A percentile compares a stretch with the other conserved stretches of the same genome.
These are phyloP conservation scores for Sinhomidia bicolor DNA, from an alignment of 2,888 invertebrate genomes.

Conservation along the genomic window DNA sequence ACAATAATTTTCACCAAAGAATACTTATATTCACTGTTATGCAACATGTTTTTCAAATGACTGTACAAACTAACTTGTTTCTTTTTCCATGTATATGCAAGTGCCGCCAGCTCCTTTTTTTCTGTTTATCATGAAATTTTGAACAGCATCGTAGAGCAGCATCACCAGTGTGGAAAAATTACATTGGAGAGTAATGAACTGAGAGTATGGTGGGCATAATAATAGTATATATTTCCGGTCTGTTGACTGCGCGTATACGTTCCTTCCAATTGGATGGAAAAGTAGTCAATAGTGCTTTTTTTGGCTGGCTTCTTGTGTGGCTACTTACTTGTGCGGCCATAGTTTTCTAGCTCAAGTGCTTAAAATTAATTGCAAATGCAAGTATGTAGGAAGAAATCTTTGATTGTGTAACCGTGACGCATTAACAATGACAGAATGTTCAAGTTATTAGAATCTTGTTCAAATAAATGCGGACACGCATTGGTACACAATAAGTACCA, in stretches of 20 bases:
- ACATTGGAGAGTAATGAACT: constrained; percentile 31
- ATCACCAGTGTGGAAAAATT: constrained; percentile 8
- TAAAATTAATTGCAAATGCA: constrained; percentile 26
- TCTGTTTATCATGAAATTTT: constrained; percentile 31
- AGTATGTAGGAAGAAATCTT: neutral
- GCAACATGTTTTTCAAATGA: constrained; percentile 28
- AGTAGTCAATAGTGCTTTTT: neutral
- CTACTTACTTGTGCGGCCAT: neutral
- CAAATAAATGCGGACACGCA: too few species aligned
- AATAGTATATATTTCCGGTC: constrained; percentile 22
- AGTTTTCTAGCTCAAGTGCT: neutral
- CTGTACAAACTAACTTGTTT: neutral
- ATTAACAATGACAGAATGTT: too few species aligned
- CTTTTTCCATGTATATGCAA: too few species aligned
- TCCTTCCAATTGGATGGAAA: constrained; percentile 16
- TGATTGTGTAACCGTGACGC: too few species aligned
- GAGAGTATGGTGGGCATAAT: constrained; percentile 29
- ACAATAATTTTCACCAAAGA: too few species aligned
- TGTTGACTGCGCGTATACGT: neutral
- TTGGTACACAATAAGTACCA: too few species aligned
- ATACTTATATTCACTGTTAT: neutral
- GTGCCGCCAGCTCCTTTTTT: neutral
- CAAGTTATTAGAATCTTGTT: too few species aligned
- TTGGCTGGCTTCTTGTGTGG: too few species aligned
- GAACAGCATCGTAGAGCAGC: too few species aligned